phyloP scores from a whole-genome alignment of 2,113 vertebrate genomes.

The Urocynchramus pylzowi region DNA sequence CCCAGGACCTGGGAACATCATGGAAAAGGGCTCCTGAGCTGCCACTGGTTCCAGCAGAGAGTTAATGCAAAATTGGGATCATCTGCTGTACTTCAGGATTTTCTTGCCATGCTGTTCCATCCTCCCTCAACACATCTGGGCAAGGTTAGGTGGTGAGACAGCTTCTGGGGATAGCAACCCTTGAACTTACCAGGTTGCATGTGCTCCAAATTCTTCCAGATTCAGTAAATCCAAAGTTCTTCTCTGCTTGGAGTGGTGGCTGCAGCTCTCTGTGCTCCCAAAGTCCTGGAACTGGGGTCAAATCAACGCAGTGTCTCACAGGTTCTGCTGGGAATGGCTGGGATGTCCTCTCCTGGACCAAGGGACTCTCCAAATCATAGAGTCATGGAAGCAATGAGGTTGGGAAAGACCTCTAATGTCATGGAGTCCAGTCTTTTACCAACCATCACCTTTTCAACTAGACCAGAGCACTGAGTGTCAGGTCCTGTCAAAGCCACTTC shows the following conservation, averaged over 20 bases:
- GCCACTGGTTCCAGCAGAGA: background rate
- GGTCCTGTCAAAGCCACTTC: background rate
- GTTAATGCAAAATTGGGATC: background rate
- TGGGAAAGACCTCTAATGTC: background rate
- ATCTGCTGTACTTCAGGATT: background rate
- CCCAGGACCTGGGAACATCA: background rate
- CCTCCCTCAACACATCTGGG: background rate
- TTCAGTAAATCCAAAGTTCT: background rate
- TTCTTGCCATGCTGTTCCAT: background rate
- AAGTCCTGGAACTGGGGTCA: rapidly evolving
- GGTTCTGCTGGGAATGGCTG: background rate
- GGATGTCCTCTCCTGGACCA: background rate
- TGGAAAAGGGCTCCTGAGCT: background rate
- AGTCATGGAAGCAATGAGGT: background rate
- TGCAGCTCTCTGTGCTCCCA: background rate
- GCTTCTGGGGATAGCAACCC: background rate
- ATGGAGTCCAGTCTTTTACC: background rate
- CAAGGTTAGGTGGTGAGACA: background rate
- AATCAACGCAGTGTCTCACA: rapidly evolving
- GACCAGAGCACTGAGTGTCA: background rate
- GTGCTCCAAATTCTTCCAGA: background rate
- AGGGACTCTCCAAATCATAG: background rate
- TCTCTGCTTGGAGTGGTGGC: rapidly evolving
- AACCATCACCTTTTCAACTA: background rate
- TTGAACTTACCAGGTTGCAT: background rate